Evolutionary conservation across 2,888 invertebrate genomes (phyloP), one percentile per base, ranked within the genome.

Genomic region (Malthinus flaveolus): DNA sequence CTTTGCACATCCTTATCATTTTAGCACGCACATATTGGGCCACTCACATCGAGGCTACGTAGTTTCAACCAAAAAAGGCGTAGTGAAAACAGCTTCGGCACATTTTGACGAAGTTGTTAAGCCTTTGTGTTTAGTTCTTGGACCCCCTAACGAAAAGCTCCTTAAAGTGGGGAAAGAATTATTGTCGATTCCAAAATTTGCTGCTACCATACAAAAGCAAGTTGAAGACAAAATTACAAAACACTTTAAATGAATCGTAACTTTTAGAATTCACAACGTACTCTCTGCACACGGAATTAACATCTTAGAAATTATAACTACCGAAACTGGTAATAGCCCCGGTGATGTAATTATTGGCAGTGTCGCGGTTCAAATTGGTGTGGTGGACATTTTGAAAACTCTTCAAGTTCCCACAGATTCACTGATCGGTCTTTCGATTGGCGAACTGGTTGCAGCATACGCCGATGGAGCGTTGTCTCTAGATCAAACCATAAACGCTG

Each of bases 381-480:
- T 76, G 6, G 64, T 69, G 63, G 83, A 85, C 61, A 62, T 85
- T 1, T 67, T 85, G 34, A 83, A 80, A 68, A 71, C 79, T 7
- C 65, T 84, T 54, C 81, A 82, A 45, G 10, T 77, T 1, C 52
- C 64, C n/a, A 68, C 70, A 3, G 66, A 68, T 36, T 53, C 54
- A 6, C 53, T 70, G 7, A 62, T 71, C 31, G 76, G 95, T 1
- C 92, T 94, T 77, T 95, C 95, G 4, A 89, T 92, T 0, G 96
- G 97, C 9, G 95, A 96, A 75, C 80, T 97, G 1, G 91, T 90
- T 0, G 94, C 95, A 75, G 95, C 91, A 0, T 97, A 97, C 79
- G 93, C 92, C 4, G 95, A 96, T 74, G 92, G 91, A 0, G 88
- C 89, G 62, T 85, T 96, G 63, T 91, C 91, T 0, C 85, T 89